Evolutionary conservation across 1,140 invertebrate species (phyloP).

Genomic region (Maniola jurtina): DNA sequence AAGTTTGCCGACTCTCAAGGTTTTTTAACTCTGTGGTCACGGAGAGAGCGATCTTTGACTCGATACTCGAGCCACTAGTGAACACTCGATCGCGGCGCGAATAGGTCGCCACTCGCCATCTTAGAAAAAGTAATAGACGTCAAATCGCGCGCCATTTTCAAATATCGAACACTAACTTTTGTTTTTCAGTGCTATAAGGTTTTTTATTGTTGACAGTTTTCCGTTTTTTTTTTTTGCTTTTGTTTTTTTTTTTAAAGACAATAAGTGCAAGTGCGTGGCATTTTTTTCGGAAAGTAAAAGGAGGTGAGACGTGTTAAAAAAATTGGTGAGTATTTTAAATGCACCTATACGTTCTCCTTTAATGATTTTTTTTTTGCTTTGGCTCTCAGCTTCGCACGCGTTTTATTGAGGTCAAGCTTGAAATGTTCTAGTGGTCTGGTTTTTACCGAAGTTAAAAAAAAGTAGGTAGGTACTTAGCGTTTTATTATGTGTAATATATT

Average conservation of each 20-base stretch:
- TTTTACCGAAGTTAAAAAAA: too few species aligned
- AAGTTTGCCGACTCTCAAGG: constrained; percentile 45
- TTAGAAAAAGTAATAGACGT: constrained; percentile 39
- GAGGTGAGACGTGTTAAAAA: constrained; percentile 45
- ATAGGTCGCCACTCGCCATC: constrained; percentile 36
- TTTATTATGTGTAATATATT: too few species aligned
- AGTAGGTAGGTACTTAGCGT: too few species aligned
- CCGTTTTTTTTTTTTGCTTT: not conserved
- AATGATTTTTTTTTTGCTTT: not conserved
- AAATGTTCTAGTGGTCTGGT: too few species aligned
- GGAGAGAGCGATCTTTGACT: constrained; percentile 56
- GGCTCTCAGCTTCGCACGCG: not conserved
- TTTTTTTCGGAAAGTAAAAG: constrained; percentile 46
- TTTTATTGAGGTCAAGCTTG: not conserved
- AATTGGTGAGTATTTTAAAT: constrained; percentile 42
- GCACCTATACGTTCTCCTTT: not conserved
- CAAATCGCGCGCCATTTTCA: constrained; percentile 45
- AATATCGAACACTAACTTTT: constrained; percentile 15
- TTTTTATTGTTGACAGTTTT: not conserved
- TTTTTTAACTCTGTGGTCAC: constrained; percentile 42
- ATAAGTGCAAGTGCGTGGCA: constrained; percentile 45
- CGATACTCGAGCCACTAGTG: constrained; percentile 49
- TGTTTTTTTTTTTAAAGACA: not conserved
- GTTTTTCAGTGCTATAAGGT: not conserved
- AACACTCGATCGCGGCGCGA: constrained; percentile 35